Base-by-base conservation (phyloP, 1,140 invertebrate genomes). In the Archivesica marissinica region DNA sequence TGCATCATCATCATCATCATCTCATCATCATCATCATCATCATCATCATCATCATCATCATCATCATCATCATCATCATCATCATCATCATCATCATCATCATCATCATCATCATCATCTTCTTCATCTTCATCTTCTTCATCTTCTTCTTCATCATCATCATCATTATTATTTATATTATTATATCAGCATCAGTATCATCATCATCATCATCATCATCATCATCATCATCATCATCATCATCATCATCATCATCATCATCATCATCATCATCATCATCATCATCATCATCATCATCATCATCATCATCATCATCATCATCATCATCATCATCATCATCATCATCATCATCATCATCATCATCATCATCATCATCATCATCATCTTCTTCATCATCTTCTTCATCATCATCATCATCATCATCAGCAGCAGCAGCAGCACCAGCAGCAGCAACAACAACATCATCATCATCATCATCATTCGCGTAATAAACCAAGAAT, bases 361-460 rank as follows among this genome's bases (percentile, higher is more conserved):
- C 78, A 81, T 81, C 64, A 41, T 81, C 68, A 75, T 77, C 64
- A 75, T 81, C 78, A 81, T 81, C 78, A 81, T 81, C 64, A 77
- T 81, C 78, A 81, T 81, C 68, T 74, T 13, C 61, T 74, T 47
- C 66, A 82, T 72, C 41, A 82, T 74, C 79, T 74, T 1, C 79
- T 11, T 1, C 66, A 82, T 44, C 79, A 44, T 82, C 66, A 52
- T 72, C 79, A 35, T 59, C 28, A 41, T 4, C n/a, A n/a, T n/a
- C n/a, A n/a, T n/a, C n/a, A n/a, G n/a, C n/a, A n/a, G n/a, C n/a
- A n/a, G n/a, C n/a, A n/a, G 2, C 1, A 20, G 2, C 28, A 23
- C 3, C 17, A 77, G 3, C 61, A 77, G 23, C 66, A 82, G 47
- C 78, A 80, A 44, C 35, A 35, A 28, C 6, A 41, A 0, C 79